phyloP scores from a whole-genome alignment of 2,888 invertebrate species.

The Iphiclides podalirius region DNA sequence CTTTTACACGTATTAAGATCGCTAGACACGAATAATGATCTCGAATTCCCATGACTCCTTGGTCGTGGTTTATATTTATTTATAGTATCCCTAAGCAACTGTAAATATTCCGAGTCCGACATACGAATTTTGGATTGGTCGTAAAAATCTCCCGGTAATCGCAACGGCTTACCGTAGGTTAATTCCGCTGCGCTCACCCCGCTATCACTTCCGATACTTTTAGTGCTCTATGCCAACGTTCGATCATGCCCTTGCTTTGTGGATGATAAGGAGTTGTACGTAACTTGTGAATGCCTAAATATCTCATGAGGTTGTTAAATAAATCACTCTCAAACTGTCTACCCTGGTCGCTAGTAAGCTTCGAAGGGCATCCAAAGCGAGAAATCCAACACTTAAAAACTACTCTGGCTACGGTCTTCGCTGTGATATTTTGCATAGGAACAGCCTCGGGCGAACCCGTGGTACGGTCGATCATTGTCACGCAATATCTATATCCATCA shows the following conservation, averaged over 20 bases:
- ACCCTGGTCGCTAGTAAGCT: constrained; percentile 19
- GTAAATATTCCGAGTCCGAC: too few relatives aligned
- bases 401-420: constrained; percentile 34
- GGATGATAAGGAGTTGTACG: constrained; percentile 28
- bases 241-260: constrained; percentile 27
- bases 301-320: constrained; percentile 17
- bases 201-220: constrained; percentile 22
- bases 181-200: too few relatives aligned
- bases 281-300: constrained; percentile 25
- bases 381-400: constrained; percentile 43
- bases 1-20: too few relatives aligned
- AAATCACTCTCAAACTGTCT: constrained; percentile 20
- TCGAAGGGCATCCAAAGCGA: neutral
- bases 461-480: constrained; percentile 29
- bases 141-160: too few relatives aligned
- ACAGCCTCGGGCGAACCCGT: constrained; percentile 32
- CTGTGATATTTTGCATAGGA: constrained; percentile 12
- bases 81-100: too few relatives aligned
- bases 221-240: constrained; percentile 30
- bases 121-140: too few relatives aligned
- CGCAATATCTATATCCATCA: constrained; percentile 28
- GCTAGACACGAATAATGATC: too few relatives aligned
- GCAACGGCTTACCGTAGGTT: too few relatives aligned
- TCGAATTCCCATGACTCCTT: too few relatives aligned
- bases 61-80: too few relatives aligned